These are phyloP conservation scores for Threskiornis aethiopicus DNA, from an alignment of 2,797 vertebrate genomes.

Conservation along the genomic window DNA sequence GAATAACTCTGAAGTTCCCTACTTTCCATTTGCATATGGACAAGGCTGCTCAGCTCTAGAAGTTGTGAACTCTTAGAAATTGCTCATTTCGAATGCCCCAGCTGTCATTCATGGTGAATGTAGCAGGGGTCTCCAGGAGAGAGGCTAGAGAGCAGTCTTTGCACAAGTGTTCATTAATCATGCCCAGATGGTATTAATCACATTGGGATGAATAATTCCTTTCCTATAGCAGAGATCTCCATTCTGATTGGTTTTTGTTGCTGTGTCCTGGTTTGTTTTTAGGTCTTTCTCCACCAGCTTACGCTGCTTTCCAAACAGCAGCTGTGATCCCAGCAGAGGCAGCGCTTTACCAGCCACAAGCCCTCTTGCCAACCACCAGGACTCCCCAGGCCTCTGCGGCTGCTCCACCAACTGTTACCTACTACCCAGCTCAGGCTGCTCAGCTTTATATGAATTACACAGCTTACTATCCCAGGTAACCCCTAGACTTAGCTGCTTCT, in stretches of 20 bases:
- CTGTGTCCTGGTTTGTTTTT: neutral
- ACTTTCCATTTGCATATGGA: neutral
- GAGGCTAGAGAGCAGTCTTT: neutral
- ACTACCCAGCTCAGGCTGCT: slow-evolving; percentile 89
- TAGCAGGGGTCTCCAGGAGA: neutral
- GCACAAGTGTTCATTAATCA: neutral
- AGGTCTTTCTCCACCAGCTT: slow-evolving; percentile 94
- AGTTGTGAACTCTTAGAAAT: neutral
- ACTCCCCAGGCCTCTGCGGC: slow-evolving; percentile 78
- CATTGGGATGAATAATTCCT: neutral
- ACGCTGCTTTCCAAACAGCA: slow-evolving; percentile 87
- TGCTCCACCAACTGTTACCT: slow-evolving; percentile 84
- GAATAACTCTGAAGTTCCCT: slow-evolving; percentile 8
- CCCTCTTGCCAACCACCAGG: slow-evolving; percentile 86
- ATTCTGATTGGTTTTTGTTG: neutral
- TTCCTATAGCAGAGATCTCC: neutral
- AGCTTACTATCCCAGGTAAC: slow-evolving; percentile 93
- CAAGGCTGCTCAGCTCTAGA: neutral
- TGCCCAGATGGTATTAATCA: neutral
- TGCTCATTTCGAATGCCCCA: neutral
- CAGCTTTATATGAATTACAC: slow-evolving; percentile 98
- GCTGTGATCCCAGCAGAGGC: slow-evolving; percentile 89
- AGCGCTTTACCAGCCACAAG: slow-evolving; percentile 89
- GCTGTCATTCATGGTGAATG: neutral
- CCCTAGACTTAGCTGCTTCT: neutral